These are phyloP conservation scores for Mamestra brassicae DNA, from an alignment of 2,888 invertebrate genomes.

Conservation along the genomic window DNA sequence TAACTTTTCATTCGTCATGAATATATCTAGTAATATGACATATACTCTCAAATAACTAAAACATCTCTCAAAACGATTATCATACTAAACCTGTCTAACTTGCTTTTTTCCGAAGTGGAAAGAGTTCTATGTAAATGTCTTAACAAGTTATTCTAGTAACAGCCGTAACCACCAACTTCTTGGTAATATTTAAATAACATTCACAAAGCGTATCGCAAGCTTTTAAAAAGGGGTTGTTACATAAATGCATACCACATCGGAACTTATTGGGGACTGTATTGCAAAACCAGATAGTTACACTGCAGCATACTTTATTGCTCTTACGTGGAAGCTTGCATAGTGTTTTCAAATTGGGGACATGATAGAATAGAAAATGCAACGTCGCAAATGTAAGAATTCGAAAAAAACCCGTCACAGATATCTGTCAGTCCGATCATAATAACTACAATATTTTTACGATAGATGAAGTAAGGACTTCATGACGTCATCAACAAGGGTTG, in stretches of 20 bases:
- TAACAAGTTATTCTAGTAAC: slow-evolving; percentile 36
- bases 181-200: slow-evolving; percentile 52
- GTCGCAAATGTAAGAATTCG: background rate
- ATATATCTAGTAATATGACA: background rate
- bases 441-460: too few relatives aligned
- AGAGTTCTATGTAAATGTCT: slow-evolving; percentile 24
- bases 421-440: background rate
- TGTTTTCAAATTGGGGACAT: slow-evolving; percentile 45
- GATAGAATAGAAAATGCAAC: background rate
- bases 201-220: slow-evolving; percentile 41
- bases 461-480: too few relatives aligned
- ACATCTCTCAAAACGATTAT: slow-evolving; percentile 2
- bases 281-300: slow-evolving; percentile 67
- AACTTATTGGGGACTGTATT: slow-evolving; percentile 62
- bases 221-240: slow-evolving; percentile 63
- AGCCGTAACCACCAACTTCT: slow-evolving; percentile 33
- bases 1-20: slow-evolving; percentile 31
- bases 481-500: background rate
- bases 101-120: slow-evolving; percentile 27
- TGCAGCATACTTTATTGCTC: slow-evolving; percentile 60
- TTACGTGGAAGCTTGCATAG: slow-evolving; percentile 61
- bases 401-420: background rate
- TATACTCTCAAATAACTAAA: slow-evolving; percentile 19
- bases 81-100: slow-evolving; percentile 39
- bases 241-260: slow-evolving; percentile 59